Evolutionary conservation across 2,113 vertebrate genomes (phyloP).

Genomic region (Siniperca chuatsi): DNA sequence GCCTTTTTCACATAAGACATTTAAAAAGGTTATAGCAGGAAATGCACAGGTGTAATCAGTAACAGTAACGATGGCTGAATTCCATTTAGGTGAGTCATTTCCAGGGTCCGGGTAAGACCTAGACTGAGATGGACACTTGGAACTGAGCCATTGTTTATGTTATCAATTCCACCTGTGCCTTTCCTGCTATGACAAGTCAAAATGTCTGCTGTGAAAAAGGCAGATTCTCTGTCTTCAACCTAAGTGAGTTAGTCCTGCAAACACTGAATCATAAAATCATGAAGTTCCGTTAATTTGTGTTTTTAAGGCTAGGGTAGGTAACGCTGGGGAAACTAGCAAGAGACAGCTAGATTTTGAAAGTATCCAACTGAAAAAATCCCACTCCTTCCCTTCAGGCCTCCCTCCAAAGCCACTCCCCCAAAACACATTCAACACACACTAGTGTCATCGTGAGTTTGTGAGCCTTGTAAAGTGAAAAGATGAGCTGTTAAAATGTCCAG

Average conservation of each 20-base stretch:
- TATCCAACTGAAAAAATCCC: too few species aligned
- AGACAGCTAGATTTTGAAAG: too few species aligned
- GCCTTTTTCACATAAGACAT: background rate
- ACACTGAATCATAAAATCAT: background rate
- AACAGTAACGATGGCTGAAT: background rate
- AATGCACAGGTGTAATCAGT: background rate
- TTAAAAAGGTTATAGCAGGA: background rate
- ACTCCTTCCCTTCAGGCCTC: too few species aligned
- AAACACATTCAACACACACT: too few species aligned
- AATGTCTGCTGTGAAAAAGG: too few species aligned
- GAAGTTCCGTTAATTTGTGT: too few species aligned
- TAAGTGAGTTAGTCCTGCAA: background rate
- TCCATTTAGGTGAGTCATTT: background rate
- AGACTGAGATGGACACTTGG: background rate
- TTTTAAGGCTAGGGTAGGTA: too few species aligned
- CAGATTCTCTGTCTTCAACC: too few species aligned
- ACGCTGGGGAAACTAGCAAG: too few species aligned
- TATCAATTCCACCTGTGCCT: background rate
- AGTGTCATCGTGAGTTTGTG: too few species aligned
- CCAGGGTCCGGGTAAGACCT: background rate
- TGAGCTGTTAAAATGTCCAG: background rate
- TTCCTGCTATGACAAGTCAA: background rate
- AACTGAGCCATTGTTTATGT: background rate
- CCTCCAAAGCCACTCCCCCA: too few species aligned
- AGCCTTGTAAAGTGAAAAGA: too few species aligned